Conservation (phyloP, 2,113 vertebrate species). For the Pachypanchax playfairii region DNA sequence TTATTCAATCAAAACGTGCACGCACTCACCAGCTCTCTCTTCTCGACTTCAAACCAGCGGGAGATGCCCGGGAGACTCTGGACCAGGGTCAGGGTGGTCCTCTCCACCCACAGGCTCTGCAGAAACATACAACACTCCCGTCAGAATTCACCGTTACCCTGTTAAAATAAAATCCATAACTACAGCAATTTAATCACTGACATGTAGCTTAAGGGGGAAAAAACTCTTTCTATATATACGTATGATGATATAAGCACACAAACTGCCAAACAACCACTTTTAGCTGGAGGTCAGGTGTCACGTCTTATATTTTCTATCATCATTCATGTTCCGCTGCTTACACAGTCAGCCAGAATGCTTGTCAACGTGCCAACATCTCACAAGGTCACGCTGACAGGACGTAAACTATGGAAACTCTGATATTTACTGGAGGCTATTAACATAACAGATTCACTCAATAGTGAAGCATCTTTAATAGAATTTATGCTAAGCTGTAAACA, state of each 20-base stretch:
- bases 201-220: conserved; percentile 1
- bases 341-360: conserved; percentile 46
- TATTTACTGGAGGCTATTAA: conserved; percentile 34
- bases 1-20: conserved; percentile 7
- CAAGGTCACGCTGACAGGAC: conserved; percentile 61
- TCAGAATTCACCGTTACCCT: not conserved
- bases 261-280: conserved; percentile 41
- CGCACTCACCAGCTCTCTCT: conserved; percentile 92
- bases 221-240: too few species aligned
- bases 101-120: conserved; percentile 97
- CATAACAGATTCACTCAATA: conserved; percentile 7
- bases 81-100: conserved; percentile 93
- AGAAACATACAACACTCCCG: conserved; percentile 37
- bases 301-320: conserved; percentile 39
- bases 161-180: not conserved
- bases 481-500: not conserved
- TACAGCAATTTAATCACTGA: conserved; percentile 23
- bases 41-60: conserved; percentile 99
- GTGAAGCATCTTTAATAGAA: not conserved
- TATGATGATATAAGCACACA: conserved; percentile 5
- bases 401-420: conserved; percentile 25
- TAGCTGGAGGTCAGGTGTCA: conserved; percentile 43
- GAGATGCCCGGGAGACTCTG: conserved; percentile 99
- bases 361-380: conserved; percentile 59
- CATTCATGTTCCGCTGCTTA: conserved; percentile 47